Conservation (phyloP, 2,113 vertebrate species). For the Brachyhypopomus gauderio region DNA sequence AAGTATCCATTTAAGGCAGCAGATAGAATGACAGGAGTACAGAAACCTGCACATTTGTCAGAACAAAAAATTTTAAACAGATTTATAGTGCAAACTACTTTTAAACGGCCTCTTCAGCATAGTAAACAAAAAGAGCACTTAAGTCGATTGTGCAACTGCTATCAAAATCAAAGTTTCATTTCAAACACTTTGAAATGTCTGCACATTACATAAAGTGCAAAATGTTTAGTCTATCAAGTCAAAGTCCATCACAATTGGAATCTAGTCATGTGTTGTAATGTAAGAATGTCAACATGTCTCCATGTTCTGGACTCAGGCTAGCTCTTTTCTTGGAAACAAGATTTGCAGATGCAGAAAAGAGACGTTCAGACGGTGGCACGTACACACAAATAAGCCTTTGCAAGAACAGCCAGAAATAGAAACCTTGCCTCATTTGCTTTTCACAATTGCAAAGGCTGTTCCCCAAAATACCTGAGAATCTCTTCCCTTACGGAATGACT, state of each 20-base stretch:
- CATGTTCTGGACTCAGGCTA: slow-evolving; percentile 7
- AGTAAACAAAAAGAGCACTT: no score
- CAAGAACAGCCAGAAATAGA: slow-evolving; percentile 24
- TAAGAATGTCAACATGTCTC: slow-evolving; percentile 28
- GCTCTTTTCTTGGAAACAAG: slow-evolving; percentile 23
- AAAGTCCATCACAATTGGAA: no score
- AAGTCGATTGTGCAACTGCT: no score
- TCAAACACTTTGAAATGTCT: no score
- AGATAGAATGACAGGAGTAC: slow-evolving; percentile 2
- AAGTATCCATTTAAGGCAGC: background rate
- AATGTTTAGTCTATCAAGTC: no score
- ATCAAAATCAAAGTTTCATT: no score
- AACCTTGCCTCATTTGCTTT: slow-evolving; percentile 46
- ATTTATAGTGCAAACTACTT: no score
- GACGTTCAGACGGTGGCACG: slow-evolving; percentile 18
- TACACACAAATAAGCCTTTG: slow-evolving; percentile 24
- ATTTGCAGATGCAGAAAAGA: slow-evolving; percentile 27
- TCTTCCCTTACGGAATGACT: slow-evolving; percentile 35
- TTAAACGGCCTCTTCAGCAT: no score
- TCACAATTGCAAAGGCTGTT: slow-evolving; percentile 40
- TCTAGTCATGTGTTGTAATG: background rate
- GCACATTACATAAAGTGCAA: no score
- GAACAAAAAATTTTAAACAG: no score
- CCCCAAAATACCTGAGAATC: slow-evolving; percentile 38
- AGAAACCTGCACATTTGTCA: background rate